Conservation (phyloP, 2,888 invertebrate species). For the Lissonota sp. region DNA sequence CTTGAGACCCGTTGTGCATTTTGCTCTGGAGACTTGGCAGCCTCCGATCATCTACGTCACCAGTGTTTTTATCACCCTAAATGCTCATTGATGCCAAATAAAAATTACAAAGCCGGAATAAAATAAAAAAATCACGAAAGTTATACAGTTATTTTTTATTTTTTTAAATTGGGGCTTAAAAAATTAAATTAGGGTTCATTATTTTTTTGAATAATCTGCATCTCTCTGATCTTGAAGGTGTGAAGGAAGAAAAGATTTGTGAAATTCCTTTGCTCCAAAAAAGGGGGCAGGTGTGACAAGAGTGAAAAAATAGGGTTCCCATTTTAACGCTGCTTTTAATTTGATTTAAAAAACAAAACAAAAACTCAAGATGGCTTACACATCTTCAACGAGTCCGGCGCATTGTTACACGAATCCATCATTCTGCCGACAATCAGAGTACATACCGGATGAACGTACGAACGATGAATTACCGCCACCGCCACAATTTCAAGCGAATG, state of each 20-base stretch:
- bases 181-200: neutral
- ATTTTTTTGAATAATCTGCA: too few relatives aligned
- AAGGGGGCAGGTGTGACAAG: too few relatives aligned
- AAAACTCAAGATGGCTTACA: constrained; percentile 68
- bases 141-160: neutral
- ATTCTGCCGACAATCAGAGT: constrained; percentile 92
- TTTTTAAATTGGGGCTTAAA: too few relatives aligned
- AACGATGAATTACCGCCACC: constrained; percentile 84
- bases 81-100: constrained; percentile 50
- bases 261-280: too few relatives aligned
- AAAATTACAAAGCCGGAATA: neutral
- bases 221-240: too few relatives aligned
- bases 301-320: too few relatives aligned
- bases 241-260: too few relatives aligned
- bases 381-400: constrained; percentile 71
- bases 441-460: constrained; percentile 80
- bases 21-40: constrained; percentile 77
- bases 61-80: constrained; percentile 73
- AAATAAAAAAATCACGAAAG: neutral
- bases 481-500: constrained; percentile 74
- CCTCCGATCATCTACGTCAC: constrained; percentile 73
- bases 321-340: too few relatives aligned
- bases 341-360: constrained; percentile 4
- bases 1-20: constrained; percentile 69
- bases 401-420: constrained; percentile 92